These are phyloP conservation scores for Elaphurus davidianus DNA, from an alignment of 2,113 vertebrate genomes.

Conservation along the genomic window DNA sequence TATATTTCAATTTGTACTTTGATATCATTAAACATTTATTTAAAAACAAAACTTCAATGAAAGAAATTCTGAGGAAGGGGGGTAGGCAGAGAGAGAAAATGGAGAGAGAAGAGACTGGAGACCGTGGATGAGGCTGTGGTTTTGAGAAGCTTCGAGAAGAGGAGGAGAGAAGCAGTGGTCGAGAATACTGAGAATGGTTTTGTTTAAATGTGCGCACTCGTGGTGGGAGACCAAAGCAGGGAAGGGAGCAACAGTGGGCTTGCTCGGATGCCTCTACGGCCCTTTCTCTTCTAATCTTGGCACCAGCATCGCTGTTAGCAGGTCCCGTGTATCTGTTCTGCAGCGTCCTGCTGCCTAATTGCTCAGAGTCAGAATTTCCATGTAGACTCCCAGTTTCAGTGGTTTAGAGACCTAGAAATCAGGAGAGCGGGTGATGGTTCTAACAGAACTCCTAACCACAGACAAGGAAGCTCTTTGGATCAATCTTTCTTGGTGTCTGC, in stretches of 20 bases:
- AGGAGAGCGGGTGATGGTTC: fast-evolving
- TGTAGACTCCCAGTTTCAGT: fast-evolving
- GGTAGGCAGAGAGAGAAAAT: not conserved
- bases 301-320: fast-evolving
- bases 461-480: not conserved
- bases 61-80: not conserved
- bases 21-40: not conserved
- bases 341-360: fast-evolving
- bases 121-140: no score
- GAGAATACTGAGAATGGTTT: fast-evolving
- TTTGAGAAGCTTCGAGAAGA: not conserved
- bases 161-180: no score
- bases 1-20: not conserved
- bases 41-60: not conserved
- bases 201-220: fast-evolving
- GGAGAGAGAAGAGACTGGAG: not conserved
- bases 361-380: not conserved
- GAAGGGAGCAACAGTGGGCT: no score
- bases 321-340: not conserved
- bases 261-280: fast-evolving
- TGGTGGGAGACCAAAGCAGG: not conserved
- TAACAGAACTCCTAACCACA: no score
- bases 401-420: not conserved
- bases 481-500: not conserved
- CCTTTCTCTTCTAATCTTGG: not conserved